These are phyloP conservation scores for Gavia stellata DNA, from an alignment of 2,113 vertebrate species.

Conservation along the genomic window DNA sequence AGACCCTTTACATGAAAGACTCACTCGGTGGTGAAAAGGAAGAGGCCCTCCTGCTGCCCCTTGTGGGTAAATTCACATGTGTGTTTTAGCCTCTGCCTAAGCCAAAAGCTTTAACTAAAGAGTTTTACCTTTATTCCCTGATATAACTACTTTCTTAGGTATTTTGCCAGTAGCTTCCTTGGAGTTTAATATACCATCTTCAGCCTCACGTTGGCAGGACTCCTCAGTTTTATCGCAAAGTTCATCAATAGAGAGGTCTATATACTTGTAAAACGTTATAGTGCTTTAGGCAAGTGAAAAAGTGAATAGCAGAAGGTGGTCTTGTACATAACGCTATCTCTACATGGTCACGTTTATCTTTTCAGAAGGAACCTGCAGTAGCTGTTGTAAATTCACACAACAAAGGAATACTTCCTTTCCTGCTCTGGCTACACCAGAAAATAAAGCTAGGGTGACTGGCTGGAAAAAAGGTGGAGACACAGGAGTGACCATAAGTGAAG, in stretches of 20 bases:
- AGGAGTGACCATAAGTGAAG: neutral
- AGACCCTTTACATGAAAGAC: neutral
- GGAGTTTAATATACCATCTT: neutral
- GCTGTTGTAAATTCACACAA: neutral
- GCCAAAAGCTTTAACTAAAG: neutral
- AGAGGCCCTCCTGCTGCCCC: neutral
- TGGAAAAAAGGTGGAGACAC: neutral
- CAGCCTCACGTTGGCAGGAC: neutral
- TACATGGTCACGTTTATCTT: neutral
- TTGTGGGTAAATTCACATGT: neutral
- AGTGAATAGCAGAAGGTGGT: neutral
- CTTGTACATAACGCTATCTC: neutral
- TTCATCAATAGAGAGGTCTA: neutral
- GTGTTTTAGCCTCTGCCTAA: neutral
- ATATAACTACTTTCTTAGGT: neutral
- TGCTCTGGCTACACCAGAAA: neutral
- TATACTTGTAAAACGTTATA: neutral
- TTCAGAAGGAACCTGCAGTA: neutral
- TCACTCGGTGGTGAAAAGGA: neutral
- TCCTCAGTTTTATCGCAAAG: neutral
- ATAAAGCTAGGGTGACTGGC: neutral
- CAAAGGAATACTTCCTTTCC: neutral
- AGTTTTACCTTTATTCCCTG: neutral
- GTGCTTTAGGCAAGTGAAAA: neutral
- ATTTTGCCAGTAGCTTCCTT: neutral